phyloP scores from a whole-genome alignment of 2,113 vertebrate genomes.

The Scartelaos histophorus region DNA sequence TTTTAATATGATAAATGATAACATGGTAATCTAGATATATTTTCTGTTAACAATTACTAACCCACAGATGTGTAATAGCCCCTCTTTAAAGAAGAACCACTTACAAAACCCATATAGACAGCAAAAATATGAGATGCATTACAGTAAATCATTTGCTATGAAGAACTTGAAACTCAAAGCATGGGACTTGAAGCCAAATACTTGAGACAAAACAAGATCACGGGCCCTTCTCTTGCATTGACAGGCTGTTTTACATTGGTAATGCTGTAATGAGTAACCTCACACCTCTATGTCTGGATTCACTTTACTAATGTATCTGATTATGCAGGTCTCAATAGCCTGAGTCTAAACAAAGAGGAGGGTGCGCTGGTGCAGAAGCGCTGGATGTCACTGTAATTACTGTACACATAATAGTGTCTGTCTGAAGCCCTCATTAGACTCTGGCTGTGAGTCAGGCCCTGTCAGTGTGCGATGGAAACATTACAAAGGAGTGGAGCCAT shows the following conservation, averaged over 20 bases:
- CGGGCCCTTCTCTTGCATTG: neutral
- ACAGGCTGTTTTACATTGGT: constrained; percentile 58
- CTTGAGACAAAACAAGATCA: too few relatives aligned
- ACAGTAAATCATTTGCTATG: too few relatives aligned
- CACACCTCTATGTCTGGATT: constrained; percentile 19
- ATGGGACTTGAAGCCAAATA: too few relatives aligned
- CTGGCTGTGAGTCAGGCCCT: constrained; percentile 26
- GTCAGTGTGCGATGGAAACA: constrained; percentile 44
- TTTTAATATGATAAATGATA: too few relatives aligned
- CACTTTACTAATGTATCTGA: constrained; percentile 36
- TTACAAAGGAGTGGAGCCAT: constrained; percentile 33
- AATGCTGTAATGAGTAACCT: constrained; percentile 44
- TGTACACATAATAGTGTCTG: constrained; percentile 34
- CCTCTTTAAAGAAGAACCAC: too few relatives aligned
- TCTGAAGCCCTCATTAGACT: constrained; percentile 42
- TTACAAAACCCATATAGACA: too few relatives aligned
- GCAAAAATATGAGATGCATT: too few relatives aligned
- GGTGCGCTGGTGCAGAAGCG: constrained; percentile 16
- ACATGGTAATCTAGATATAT: too few relatives aligned
- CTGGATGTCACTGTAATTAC: constrained; percentile 39
- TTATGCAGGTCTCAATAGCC: constrained; percentile 25
- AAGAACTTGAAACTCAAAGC: too few relatives aligned
- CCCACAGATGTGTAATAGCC: too few relatives aligned
- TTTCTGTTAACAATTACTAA: too few relatives aligned
- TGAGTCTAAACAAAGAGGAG: constrained; percentile 10